Evolutionary conservation across 2,797 vertebrate genomes (phyloP), one percentile per base, ranked within the genome.

Genomic region (Mormyrops attenuatus): DNA sequence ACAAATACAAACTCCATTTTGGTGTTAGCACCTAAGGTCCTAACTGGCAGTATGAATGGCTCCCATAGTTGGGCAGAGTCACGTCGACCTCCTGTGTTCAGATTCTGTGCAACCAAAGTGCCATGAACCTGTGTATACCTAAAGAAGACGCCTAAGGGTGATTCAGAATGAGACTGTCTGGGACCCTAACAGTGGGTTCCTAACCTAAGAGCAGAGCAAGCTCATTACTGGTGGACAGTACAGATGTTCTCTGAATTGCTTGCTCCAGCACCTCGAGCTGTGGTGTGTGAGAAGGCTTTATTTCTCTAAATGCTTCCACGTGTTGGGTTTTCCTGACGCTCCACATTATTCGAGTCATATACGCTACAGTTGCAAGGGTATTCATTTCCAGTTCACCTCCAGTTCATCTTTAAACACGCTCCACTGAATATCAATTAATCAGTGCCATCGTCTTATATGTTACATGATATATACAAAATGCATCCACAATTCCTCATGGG

Each of bases 241-340:
- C 50, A 80, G 73, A 80, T 20, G 47, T 82, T 89, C 66, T 85
- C 15, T 89, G 30, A 52, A 26, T 82, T 55, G 17, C 26, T 60
- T 9, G 20, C 57, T 88, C 60, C 5, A 88, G 38, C 87, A 41
- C 87, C 87, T 60, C 8, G 41, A 89, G 52, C 52, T 22, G 38
- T 47, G 34, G 50, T 47, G 69, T 84, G 69, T 84, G 50, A 85
- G 80, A 85, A 60, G 80, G 41, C 80, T 49, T 66, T 66, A 85
- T 89, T 89, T 85, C 38, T 63, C 17, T 85, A 89, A 89, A 85
- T 13, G 57, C 88, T 89, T 89, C 88, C 88, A 85, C 77, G 80
- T 85, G 77, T 89, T 22, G 3, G 53, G 41, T 89, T 41, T 49
- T 60, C 80, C 55, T 49, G 55, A 41, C 80, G 7, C 38, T 5